Base-by-base conservation (phyloP, 2,888 invertebrate genomes). In the Melinopterus prodromus region DNA sequence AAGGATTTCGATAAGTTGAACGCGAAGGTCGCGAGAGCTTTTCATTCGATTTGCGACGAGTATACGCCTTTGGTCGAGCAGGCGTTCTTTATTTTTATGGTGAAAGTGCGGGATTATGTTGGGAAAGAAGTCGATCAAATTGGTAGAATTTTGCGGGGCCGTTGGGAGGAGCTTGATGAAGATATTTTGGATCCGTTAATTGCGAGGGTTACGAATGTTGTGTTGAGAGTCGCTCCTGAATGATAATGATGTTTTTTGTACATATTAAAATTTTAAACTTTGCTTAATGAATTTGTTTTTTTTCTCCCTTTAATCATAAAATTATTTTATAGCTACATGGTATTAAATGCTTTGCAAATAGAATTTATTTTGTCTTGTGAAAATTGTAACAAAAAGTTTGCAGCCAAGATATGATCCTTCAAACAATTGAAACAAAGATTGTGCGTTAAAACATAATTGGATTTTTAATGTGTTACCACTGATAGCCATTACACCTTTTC, bases 1-100 rank as follows among this genome's bases (percentile, higher is more conserved):
- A 84, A 86, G 77, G 86, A 89, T 84, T 81, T 90, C 69, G 88
- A 89, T 16, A 76, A 86, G 69, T 84, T 89, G 16, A 85, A 87
- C 7, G 90, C 90, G 14, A 78, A 84, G 69, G 86, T 88, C 0
- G 89, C 91, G 1, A 89, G 88, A 84, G 91, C 91, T 3, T 90
- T 93, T 82, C 93, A 93, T 83, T 87, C 89, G 79, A 90, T 93
- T 82, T 93, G 92, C 83, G 93, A 93, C 84, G 90, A 90, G 37
- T 82, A 89, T 72, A 90, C 87, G 79, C 92, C 93, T 9, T 82
- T 90, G 38, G 89, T 90, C 9, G 80, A 83, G 75, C 86, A 87
- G 76, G 88, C 88, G 15, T 84, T 91, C 53, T 90, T 90, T 82
- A 87, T 91, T 78, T 88, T 91, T 79, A 90, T 90, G 4, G 86